Evolutionary conservation across 1,140 invertebrate species (phyloP), one percentile per base, ranked within the genome.

Genomic region (Leucophenga varia): DNA sequence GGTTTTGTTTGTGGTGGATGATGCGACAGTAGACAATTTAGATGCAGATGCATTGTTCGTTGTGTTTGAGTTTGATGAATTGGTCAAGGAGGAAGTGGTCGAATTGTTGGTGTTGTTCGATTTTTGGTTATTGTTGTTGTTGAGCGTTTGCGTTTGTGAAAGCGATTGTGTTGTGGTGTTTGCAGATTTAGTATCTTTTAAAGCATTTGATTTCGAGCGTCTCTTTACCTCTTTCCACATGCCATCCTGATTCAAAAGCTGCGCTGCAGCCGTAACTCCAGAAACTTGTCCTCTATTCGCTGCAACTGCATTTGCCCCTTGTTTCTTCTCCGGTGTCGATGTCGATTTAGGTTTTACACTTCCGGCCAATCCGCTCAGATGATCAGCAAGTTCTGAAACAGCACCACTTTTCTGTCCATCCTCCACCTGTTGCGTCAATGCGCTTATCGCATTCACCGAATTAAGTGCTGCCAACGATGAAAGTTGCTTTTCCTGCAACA

Each of bases 221-320:
- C 80, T 76, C 59, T 81, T 81, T 64, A 82, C 80, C 79, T 82
- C 70, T 65, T 72, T 72, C 73, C 73, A 75, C 48, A 72, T 59
- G 58, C 65, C 69, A 48, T 72, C 69, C 44, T 60, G 64, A 64
- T 68, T 63, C 44, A 59, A 59, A 53, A 67, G 64, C 16, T 16
- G 35, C 63, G 67, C 67, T 59, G 63, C 63, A 59, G 37, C 61
- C 46, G 51, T 49, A 31, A 47, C 57, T 39, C 49, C 61, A 48
- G 43, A 43, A 40, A 42, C 55, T 25, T 25, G 44, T 17, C 30
- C 43, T 34, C 22, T 9, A 25, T 39, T 42, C 35, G 47, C 52
- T 20, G 45, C 46, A 20, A 42, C 67, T 18, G 40, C 49, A 35
- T 34, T 36, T 45, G 42, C 38, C 20, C 52, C 42, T n/a, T 21